Evolutionary conservation across 2,888 invertebrate genomes (phyloP), one percentile per base, ranked within the genome.

Genomic region (Volucella inflata): DNA sequence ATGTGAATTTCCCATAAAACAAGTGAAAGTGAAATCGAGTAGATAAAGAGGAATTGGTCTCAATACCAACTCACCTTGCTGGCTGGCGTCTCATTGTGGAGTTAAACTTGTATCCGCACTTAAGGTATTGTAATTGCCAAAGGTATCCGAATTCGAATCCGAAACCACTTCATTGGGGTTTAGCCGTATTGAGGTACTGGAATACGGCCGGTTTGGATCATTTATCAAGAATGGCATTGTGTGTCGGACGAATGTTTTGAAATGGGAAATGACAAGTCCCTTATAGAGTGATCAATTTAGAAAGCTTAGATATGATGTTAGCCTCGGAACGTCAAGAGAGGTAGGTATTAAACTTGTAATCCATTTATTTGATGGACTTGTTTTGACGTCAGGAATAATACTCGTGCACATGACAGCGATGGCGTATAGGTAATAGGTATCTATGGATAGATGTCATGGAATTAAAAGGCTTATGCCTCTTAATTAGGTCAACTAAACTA

Each of bases 321-420:
- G 65, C 17, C 38, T 40, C 16, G 16, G 44, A 55, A 14, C 8
- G 16, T 55, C 36, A 55, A 55, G 55, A 44, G 30, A 30, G 30
- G 30, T 30, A 6, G 55, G 55, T 55, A 68, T 68, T 68, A 55
- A 30, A 46, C 36, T 36, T n/a, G 44, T 68, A 55, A 68, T 55
- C 68, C 44, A 68, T 68, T 68, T 44, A 68, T 68, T 68, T 36
- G 46, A 46, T 68, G 68, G 36, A 14, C 36, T 55, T 55, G 44
- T 55, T 68, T 68, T 68, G 68, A 68, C 55, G 30, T 68, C 44
- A 68, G 36, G 68, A 16, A 16, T 16, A 42, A 8, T 6, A 30
- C 30, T 4, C 30, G 30, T 30, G n/a, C 11, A 64, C 14, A 55
- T 46, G 60, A 60, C 60, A 14, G 11, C 16, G 12, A 44, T 6